Evolutionary conservation across 2,888 invertebrate species (phyloP).

Genomic region (Acholoe squamosa): DNA sequence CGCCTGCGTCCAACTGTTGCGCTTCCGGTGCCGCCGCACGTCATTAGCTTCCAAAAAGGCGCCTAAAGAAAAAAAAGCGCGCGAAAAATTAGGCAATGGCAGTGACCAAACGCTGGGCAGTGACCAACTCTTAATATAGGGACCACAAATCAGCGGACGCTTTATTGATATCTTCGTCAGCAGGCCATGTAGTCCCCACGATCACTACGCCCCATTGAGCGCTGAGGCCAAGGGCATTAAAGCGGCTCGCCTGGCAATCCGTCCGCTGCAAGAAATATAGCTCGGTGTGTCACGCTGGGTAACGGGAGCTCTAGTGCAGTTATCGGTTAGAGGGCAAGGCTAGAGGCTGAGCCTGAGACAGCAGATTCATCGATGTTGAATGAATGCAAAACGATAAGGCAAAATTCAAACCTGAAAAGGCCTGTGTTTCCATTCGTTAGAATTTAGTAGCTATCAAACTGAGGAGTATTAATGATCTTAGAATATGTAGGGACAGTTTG

Average conservation of each 20-base stretch:
- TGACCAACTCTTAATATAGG: not conserved
- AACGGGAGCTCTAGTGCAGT: not conserved
- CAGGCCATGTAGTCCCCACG: slow-evolving; percentile 20
- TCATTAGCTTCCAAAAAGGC: not conserved
- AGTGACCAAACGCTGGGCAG: not conserved
- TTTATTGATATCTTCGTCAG: slow-evolving; percentile 12
- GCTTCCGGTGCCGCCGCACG: slow-evolving; percentile 14
- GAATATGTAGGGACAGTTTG: too few relatives aligned
- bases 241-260: not conserved
- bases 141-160: slow-evolving; percentile 8
- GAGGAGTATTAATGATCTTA: too few relatives aligned
- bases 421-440: too few relatives aligned
- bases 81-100: not conserved
- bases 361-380: too few relatives aligned
- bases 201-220: slow-evolving; percentile 19
- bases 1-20: slow-evolving; percentile 51
- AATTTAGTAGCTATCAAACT: too few relatives aligned
- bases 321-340: not conserved
- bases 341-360: not conserved
- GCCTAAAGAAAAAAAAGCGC: not conserved
- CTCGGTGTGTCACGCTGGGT: not conserved
- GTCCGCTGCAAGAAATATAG: not conserved
- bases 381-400: too few relatives aligned
- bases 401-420: too few relatives aligned
- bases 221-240: not conserved